Evolutionary conservation across 2,888 invertebrate genomes (phyloP), one percentile per base, ranked within the genome.

Genomic region (Clanis bilineata): DNA sequence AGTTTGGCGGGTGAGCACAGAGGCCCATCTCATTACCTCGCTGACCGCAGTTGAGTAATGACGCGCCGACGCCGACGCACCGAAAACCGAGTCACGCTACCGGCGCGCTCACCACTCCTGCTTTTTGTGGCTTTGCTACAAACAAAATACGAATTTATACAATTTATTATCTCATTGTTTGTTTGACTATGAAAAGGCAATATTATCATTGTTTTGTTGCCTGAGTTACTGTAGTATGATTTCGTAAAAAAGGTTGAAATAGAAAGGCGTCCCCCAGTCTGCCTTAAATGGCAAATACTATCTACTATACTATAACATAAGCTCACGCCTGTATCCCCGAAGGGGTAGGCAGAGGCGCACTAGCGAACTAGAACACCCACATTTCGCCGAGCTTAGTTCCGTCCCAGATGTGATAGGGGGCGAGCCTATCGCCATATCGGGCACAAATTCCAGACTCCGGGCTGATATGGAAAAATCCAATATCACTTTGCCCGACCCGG

Each of bases 1-100:
- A 58, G 55, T 55, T 39, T 47, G 38, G 57, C 57, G 57, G 76
- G 62, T 68, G 76, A 64, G 70, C 67, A 69, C 77, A 76, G 77
- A 76, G 76, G 76, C 73, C 82, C 81, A 85, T 84, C 86, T 87
- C 86, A 87, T 86, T 87, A 86, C 83, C 79, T 77, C 71, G 66
- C 76, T 77, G 76, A 86, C 88, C 87, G 72, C 86, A 83, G 72
- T 73, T 81, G 83, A 84, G 82, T 84, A 85, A 86, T 82, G 84
- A 79, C 76, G 76, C 71, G 67, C 68, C 65, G 69, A 77, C 32
- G 51, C 51, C 51, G 51, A 51, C 51, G 76, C 71, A 68, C 69
- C 65, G 69, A 77, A 73, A 68, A 70, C 67, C 69, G 67, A 77
- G 80, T 81, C 82, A 83, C 80, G 84, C 79, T 70, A 76, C 71